Evolutionary conservation across 2,888 invertebrate genomes (phyloP).

Genomic region (Anarsia innoxiella): DNA sequence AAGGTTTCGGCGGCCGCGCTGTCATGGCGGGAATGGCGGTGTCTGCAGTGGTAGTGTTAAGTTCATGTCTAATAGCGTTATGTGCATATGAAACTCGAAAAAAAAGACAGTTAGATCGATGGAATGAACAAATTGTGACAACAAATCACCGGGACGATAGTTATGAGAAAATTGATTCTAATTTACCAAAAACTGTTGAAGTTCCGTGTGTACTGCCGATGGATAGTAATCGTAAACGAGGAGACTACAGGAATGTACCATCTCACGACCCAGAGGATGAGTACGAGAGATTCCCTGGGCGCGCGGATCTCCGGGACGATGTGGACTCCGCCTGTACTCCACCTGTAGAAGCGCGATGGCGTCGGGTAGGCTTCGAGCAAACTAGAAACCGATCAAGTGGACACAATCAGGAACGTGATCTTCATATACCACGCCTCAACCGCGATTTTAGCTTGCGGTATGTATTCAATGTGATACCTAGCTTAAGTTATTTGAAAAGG

Average conservation of each 20-base stretch:
- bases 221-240: conserved; percentile 73
- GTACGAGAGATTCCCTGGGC: conserved; percentile 61
- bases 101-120: conserved; percentile 71
- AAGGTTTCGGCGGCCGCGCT: conserved; percentile 73
- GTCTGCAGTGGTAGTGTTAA: conserved; percentile 79
- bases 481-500: too few relatives aligned
- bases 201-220: conserved; percentile 44
- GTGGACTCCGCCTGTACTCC: conserved; percentile 30
- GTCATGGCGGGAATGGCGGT: conserved; percentile 81
- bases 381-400: conserved; percentile 45
- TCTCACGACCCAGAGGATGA: conserved; percentile 81
- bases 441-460: conserved; percentile 77
- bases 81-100: conserved; percentile 80
- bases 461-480: too few relatives aligned
- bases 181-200: conserved; percentile 65
- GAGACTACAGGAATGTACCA: conserved; percentile 83
- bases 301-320: conserved; percentile 40
- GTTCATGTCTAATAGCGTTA: conserved; percentile 79
- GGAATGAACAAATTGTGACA: conserved; percentile 69
- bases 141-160: conserved; percentile 75
- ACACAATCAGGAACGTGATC: conserved; percentile 51
- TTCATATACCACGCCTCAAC: conserved; percentile 79
- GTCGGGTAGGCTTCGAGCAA: conserved; percentile 44
- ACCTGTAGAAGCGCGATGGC: conserved; percentile 45
- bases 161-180: conserved; percentile 88